Conservation (phyloP, 2,888 invertebrate species). For the Dasypogon diadema region DNA sequence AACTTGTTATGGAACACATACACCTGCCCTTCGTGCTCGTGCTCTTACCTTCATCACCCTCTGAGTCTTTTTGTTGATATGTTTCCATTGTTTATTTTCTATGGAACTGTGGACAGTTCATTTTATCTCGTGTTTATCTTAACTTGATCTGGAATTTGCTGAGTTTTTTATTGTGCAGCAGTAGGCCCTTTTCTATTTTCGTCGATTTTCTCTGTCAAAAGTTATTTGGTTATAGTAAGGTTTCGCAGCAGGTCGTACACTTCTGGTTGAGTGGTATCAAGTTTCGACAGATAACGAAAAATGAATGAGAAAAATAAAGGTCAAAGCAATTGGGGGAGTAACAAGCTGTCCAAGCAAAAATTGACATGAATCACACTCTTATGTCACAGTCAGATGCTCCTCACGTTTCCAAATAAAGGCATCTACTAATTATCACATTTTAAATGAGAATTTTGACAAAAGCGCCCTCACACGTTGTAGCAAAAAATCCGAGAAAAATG, state of each 20-base stretch:
- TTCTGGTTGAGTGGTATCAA: neutral
- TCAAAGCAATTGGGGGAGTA: neutral
- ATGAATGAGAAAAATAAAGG: neutral
- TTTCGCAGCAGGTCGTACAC: no score
- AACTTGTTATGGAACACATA: constrained; percentile 14
- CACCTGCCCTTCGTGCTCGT: constrained; percentile 19
- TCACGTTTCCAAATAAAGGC: no score
- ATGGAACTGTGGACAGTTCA: constrained; percentile 14
- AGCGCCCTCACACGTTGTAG: no score
- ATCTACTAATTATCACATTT: no score
- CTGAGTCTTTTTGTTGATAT: neutral
- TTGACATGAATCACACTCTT: neutral
- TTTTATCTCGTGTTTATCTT: constrained; percentile 18
- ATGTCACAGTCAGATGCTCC: no score
- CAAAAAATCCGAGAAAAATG: no score
- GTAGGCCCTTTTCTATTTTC: constrained; percentile 5
- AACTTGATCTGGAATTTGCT: constrained; percentile 26
- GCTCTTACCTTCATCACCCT: neutral
- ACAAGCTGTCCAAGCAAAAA: neutral
- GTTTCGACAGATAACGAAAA: neutral
- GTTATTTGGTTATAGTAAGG: neutral
- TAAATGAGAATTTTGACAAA: no score
- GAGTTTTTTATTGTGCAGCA: constrained; percentile 18
- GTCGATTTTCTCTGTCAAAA: constrained; percentile 1
- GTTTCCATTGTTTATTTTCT: constrained; percentile 6